Base-by-base conservation (phyloP, 2,797 vertebrate species). In the Aulostomus chinensis region DNA sequence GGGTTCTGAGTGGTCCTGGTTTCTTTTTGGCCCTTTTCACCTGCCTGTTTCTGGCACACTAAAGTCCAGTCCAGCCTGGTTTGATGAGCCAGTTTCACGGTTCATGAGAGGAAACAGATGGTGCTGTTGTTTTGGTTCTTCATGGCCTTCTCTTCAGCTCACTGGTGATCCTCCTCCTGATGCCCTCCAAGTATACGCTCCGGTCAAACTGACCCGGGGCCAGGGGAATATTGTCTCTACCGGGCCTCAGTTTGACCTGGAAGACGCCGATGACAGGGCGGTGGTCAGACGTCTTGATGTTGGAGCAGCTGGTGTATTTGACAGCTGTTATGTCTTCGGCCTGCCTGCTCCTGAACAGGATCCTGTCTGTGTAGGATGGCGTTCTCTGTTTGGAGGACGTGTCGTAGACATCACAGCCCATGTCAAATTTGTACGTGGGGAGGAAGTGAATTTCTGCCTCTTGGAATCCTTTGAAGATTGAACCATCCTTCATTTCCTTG, bases 371-470 rank as follows among this genome's bases (percentile, higher is more conserved):
- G 81, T 96, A 99, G 4, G 97, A 99, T 5, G 97, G 97, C 0
- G 94, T 98, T 74, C 97, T 92, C 63, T 98, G 94, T 64, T 99
- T 99, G 24, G 95, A 93, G 2, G 94, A 95, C 2, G 91, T 94
- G 85, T 99, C 97, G 0, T 98, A 99, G 2, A 93, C 80, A 66
- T 98, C 96, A 30, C 88, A 94, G 21, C 96, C 96, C 0, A 96
- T 73, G 72, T 99, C 95, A 36, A 98, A 99, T 79, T 99, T 99
- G 81, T 99, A 99, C 0, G 97, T 97, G 0, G 97, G 97, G 4
- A 87, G 85, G 68, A 98, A 98, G 39, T 88, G 73, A 59, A 99
- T 95, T 1, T 90, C 86, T 0, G 95, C 91, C 76, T 99, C 97
- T 51, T 93, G 92, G 83, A 99, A 99, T 24, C 96, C 96, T 87